Evolutionary conservation across 2,113 vertebrate species (phyloP).

Genomic region (Catharus bicknelli): DNA sequence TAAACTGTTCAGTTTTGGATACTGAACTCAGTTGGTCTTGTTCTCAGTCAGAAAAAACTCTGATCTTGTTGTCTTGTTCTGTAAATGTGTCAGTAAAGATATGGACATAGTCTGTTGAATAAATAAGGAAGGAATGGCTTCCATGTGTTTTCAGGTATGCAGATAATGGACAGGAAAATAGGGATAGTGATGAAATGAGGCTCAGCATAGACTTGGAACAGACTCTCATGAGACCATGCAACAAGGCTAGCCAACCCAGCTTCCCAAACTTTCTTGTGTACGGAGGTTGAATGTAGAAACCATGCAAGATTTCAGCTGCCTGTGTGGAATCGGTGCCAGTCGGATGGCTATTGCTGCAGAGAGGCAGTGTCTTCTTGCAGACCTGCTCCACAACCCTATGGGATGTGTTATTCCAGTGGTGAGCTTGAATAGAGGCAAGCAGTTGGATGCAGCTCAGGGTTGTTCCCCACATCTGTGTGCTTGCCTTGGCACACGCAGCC

Average conservation of each 20-base stretch:
- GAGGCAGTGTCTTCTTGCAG: neutral
- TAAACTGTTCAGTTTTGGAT: neutral
- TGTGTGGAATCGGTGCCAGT: neutral
- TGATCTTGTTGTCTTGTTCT: neutral
- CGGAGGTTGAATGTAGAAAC: neutral
- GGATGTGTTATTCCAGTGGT: neutral
- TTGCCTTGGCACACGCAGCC: neutral
- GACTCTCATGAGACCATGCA: neutral
- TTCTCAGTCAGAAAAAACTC: neutral
- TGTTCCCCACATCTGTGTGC: neutral
- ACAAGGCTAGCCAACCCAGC: neutral
- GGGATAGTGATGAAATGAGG: neutral
- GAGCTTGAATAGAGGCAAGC: neutral
- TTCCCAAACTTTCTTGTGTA: neutral
- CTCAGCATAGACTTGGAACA: neutral
- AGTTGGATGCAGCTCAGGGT: neutral
- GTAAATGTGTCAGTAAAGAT: neutral
- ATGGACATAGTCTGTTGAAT: neutral
- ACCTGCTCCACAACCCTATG: neutral
- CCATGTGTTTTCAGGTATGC: neutral
- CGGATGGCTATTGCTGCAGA: neutral
- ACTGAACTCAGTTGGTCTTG: neutral
- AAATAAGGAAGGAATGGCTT: neutral
- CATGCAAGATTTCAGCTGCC: neutral
- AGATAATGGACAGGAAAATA: neutral